Evolutionary conservation across 1,140 invertebrate genomes (phyloP).

Genomic region (Euwallacea similis): DNA sequence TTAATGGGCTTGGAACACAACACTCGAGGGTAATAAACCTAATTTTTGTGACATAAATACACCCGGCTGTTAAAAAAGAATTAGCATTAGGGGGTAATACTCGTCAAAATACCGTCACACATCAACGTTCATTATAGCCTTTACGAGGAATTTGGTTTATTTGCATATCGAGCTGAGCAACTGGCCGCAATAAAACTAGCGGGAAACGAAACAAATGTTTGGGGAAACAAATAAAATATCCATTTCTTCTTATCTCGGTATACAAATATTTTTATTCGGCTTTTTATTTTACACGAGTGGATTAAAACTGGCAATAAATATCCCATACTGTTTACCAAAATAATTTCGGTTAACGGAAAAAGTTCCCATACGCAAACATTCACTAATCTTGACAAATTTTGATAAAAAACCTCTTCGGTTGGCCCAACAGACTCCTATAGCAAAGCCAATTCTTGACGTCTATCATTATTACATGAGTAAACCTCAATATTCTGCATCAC

Average conservation of each 20-base stretch:
- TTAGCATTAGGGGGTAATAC: not conserved
- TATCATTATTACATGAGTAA: too few species aligned
- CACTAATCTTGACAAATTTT: too few species aligned
- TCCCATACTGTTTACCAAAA: too few species aligned
- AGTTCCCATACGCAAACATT: too few species aligned
- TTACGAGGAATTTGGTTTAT: conserved; percentile 4
- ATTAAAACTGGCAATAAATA: conserved; percentile 23
- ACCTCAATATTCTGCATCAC: too few species aligned
- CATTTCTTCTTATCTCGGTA: conserved; percentile 17
- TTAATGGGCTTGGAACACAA: not conserved
- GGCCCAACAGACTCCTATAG: too few species aligned
- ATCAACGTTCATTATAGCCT: conserved; percentile 1
- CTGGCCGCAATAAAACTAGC: conserved; percentile 7
- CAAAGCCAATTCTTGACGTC: too few species aligned
- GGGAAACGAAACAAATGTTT: conserved; percentile 2
- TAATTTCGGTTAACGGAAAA: too few species aligned
- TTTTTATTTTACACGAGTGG: conserved; percentile 15
- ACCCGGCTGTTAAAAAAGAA: not conserved
- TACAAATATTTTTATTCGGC: conserved; percentile 26
- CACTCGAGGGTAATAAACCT: not conserved
- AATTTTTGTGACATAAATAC: not conserved
- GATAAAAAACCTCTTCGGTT: too few species aligned
- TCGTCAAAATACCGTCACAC: not conserved
- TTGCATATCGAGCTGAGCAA: conserved; percentile 10
- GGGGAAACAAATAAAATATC: conserved; percentile 25